Evolutionary conservation across 1,140 invertebrate genomes (phyloP), one percentile per base, ranked within the genome.

Genomic region (Drosophila tani): DNA sequence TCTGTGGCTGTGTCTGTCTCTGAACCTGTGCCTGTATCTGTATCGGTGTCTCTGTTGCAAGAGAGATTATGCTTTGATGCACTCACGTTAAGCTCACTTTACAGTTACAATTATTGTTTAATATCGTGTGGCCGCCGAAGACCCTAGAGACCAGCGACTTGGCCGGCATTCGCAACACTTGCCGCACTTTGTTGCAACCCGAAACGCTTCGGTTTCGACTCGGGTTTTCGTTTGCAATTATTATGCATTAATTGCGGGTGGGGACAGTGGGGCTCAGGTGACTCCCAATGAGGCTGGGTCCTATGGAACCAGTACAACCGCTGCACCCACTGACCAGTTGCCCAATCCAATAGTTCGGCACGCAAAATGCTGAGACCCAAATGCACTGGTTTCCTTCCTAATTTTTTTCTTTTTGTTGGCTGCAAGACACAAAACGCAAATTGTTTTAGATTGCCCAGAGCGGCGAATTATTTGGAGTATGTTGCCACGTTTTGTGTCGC

Each of bases 41-140:
- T 74, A 35, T 50, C 55, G 57, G 58, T 73, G 63, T 71, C 65
- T 90, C 78, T 90, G 85, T 90, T 90, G 85, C 85, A 90, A 90
- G 86, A 90, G 83, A 90, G 70, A 90, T 91, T 90, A 90, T 90
- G 86, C 86, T 90, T 90, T 90, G 85, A 90, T 90, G 85, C 85
- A 90, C 85, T 90, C 85, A 90, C 85, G 85, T 90, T 90, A 90
- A 90, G 85, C 85, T 90, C 85, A 90, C 86, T 90, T 90, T 90
- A 90, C 85, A 90, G 85, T 90, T 90, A 90, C 85, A 90, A 90
- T 90, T 90, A 90, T 90, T 90, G 85, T 90, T 90, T 90, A 90
- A 91, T 90, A 90, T 90, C 85, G 80, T 78, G 81, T 82, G 60
- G 75, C 62, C 81, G 67, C 69, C 76, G 80, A 87, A 40, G 47